Conservation (phyloP, 2,888 invertebrate species). For the Pterostichus niger region DNA sequence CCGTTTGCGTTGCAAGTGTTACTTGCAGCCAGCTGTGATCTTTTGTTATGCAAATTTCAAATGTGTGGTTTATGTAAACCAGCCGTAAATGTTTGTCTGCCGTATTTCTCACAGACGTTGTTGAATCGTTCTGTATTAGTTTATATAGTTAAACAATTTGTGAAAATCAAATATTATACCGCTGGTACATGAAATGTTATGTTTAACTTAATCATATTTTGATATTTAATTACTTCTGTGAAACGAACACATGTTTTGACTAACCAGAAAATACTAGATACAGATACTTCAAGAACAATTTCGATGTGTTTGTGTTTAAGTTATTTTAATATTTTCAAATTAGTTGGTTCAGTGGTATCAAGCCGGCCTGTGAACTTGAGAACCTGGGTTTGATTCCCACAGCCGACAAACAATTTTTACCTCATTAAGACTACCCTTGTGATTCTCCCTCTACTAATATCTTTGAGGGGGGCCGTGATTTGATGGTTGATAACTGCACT, state of each 20-base stretch:
- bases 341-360: too few relatives aligned
- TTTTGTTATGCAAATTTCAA: slow-evolving; percentile 56
- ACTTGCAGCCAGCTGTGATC: slow-evolving; percentile 48
- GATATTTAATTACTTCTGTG: background rate
- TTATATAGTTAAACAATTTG: slow-evolving; percentile 4
- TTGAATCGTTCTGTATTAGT: background rate
- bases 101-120: slow-evolving; percentile 22
- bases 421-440: too few relatives aligned
- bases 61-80: slow-evolving; percentile 40
- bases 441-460: too few relatives aligned
- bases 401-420: too few relatives aligned
- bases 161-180: background rate
- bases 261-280: too few relatives aligned
- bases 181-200: background rate
- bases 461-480: too few relatives aligned
- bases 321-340: too few relatives aligned
- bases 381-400: too few relatives aligned
- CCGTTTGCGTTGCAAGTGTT: slow-evolving; percentile 1
- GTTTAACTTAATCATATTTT: background rate
- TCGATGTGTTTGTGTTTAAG: too few relatives aligned
- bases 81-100: slow-evolving; percentile 36
- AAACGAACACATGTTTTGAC: background rate
- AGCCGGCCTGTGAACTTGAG: too few relatives aligned
- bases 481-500: too few relatives aligned
- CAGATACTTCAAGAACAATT: too few relatives aligned